phyloP scores from a whole-genome alignment of 1,140 invertebrate species.

The Macrotrachela quadricornifera region DNA sequence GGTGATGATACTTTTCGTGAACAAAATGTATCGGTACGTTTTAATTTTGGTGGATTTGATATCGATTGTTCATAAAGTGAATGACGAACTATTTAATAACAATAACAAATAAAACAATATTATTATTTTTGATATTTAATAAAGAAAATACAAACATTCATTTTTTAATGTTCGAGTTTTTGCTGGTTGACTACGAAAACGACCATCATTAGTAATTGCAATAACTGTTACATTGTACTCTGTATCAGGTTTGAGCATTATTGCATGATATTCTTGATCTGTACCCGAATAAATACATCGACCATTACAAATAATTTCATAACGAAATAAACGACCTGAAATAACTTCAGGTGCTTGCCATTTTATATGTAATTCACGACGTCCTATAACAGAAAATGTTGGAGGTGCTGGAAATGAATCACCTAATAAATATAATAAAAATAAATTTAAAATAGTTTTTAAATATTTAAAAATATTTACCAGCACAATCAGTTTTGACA shows the following conservation, averaged over 20 bases:
- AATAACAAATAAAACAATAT: no score
- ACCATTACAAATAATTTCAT: constrained; percentile 23
- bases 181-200: constrained; percentile 23
- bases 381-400: constrained; percentile 21
- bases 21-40: no score
- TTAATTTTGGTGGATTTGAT: no score
- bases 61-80: no score
- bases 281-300: constrained; percentile 25
- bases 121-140: no score
- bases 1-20: no score
- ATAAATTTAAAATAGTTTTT: no score
- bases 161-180: constrained; percentile 26
- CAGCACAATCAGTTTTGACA: neutral
- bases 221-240: constrained; percentile 21
- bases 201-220: constrained; percentile 26
- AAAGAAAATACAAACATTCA: constrained; percentile 18
- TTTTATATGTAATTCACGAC: constrained; percentile 22
- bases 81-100: no score
- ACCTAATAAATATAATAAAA: constrained; percentile 9
- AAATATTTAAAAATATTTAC: no score
- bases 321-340: constrained; percentile 22
- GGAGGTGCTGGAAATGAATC: constrained; percentile 25
- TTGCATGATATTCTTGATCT: constrained; percentile 16
- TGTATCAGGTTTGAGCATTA: constrained; percentile 21
- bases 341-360: constrained; percentile 25